Percentiles rank a stretch among this genome's conserved stretches.
Evolutionary conservation across 2,888 invertebrate species (phyloP).

Genomic region (Anaspis maculata): DNA sequence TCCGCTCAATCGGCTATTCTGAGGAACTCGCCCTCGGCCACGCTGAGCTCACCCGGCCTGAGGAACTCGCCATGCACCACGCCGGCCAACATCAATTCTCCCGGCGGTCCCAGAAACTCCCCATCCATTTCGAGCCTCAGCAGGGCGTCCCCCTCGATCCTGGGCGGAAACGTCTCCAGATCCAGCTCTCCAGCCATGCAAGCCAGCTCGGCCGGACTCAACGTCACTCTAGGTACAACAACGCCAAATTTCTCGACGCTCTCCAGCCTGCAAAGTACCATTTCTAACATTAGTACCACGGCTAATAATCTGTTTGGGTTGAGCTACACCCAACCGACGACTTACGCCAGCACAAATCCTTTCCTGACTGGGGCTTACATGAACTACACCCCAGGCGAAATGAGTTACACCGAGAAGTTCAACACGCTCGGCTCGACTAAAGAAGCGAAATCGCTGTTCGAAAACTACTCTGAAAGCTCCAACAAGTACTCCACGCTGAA

Average conservation of each 20-base stretch:
- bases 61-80: slow-evolving; percentile 32
- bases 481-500: slow-evolving; percentile 29
- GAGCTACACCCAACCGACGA: slow-evolving; percentile 31
- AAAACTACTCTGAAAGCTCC: slow-evolving; percentile 30
- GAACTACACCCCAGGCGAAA: slow-evolving; percentile 34
- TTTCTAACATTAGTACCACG: slow-evolving; percentile 34
- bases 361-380: slow-evolving; percentile 47
- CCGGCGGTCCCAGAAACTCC: slow-evolving; percentile 30
- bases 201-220: slow-evolving; percentile 54
- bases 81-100: slow-evolving; percentile 29
- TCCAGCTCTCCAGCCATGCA: slow-evolving; percentile 42
- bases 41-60: slow-evolving; percentile 25
- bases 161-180: slow-evolving; percentile 28
- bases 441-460: slow-evolving; percentile 33
- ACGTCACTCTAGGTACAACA: slow-evolving; percentile 50
- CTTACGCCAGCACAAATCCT: slow-evolving; percentile 51
- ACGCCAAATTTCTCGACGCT: slow-evolving; percentile 37
- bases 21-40: slow-evolving; percentile 35
- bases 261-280: slow-evolving; percentile 33
- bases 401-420: slow-evolving; percentile 32
- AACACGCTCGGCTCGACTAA: slow-evolving; percentile 36
- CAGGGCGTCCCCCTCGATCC: slow-evolving; percentile 42
- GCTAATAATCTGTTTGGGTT: slow-evolving; percentile 31
- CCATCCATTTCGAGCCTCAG: slow-evolving; percentile 36
- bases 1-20: slow-evolving; percentile 38